phyloP scores from a whole-genome alignment of 2,113 vertebrate genomes.

The Strix aluco region DNA sequence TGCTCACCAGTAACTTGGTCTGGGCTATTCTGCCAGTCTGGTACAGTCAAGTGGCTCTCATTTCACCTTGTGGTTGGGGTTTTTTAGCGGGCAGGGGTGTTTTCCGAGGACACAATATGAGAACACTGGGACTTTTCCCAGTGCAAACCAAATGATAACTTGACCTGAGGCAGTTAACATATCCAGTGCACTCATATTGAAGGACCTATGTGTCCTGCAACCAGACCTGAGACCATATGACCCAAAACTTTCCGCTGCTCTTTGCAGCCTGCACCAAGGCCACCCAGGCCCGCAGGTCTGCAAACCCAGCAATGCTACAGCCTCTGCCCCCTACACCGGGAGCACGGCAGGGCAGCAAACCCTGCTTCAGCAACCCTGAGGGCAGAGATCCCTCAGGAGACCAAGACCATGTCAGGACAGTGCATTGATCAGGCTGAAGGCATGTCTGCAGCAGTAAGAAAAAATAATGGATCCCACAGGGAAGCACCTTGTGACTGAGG shows the following conservation, averaged over 20 bases:
- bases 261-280: background rate
- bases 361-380: background rate
- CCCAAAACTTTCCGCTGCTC: background rate
- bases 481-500: background rate
- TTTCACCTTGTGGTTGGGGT: background rate
- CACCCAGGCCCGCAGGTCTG: background rate
- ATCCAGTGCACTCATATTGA: background rate
- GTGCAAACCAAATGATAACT: background rate
- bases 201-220: background rate
- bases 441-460: background rate
- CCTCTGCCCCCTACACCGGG: background rate
- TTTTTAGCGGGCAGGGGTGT: background rate
- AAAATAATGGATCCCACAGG: background rate
- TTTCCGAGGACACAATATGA: background rate
- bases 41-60: background rate
- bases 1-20: background rate
- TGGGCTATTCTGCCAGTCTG: background rate
- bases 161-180: background rate
- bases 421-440: background rate
- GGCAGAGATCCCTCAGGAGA: background rate
- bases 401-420: background rate
- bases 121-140: background rate
- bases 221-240: background rate
- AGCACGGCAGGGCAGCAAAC: accelerated
- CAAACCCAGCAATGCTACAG: background rate